Base-by-base conservation (phyloP, 1,140 invertebrate genomes). In the Neodiprion virginianus region DNA sequence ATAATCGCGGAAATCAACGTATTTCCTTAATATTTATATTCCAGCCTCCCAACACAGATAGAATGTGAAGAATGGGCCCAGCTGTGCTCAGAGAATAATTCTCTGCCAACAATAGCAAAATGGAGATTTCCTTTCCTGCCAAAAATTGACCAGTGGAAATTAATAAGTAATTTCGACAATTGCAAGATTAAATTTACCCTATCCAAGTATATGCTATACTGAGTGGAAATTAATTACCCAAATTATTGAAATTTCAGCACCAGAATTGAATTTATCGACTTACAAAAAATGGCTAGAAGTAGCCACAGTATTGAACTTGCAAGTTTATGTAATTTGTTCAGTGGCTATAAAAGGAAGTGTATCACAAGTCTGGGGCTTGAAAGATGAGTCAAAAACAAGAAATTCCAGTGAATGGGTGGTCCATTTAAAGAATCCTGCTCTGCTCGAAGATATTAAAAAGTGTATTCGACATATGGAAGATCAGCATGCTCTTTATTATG, bases 271-370 rank as follows among this genome's bases (percentile, higher is more conserved):
- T 78, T 81, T 89, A 40, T 82, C 79, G 65, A 89, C 86, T 0
- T 89, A 89, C 49, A 72, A 85, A 48, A 84, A 86, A 69, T 89
- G 89, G 89, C 78, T 88, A 48, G 73, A 79, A 17, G 84, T 89
- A 12, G 82, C 85, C 14, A 79, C 81, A n/a, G 69, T 82, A 10
- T 75, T 89, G 8, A 82, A 83, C 50, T 78, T 89, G 10, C 78
- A 87, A 48, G 82, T 79, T 40, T 78, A 88, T 67, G 79, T 84
- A n/a, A 82, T 89, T 74, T 89, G 88, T 67, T 82, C 83, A 8
- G 71, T 88, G 10, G 82, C 88, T 12, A 85, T 89, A 40, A 86
- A 83, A 68, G 85, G 82, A 61, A 83, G 85, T 65, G 79, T 85
- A 7, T 75, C 76, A 73, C 71, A 77, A 73, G 77, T 76, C 7